Evolutionary conservation across 1,140 invertebrate species (phyloP).

Genomic region (Eubasilissa regina): DNA sequence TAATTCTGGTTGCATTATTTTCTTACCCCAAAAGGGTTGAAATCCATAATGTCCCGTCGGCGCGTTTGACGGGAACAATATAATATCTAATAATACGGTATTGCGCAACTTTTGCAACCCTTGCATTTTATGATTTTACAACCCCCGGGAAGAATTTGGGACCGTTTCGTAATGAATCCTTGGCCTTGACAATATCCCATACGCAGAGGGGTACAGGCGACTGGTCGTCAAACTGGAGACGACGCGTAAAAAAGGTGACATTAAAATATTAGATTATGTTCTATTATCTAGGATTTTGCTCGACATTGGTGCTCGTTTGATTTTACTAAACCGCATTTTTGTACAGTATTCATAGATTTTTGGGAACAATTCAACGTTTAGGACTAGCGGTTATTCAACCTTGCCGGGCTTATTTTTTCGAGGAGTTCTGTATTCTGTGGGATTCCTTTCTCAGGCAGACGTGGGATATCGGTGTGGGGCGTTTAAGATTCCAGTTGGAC

Average conservation of each 20-base stretch:
- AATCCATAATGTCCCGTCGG: constrained; percentile 17
- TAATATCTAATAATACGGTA: constrained; percentile 39
- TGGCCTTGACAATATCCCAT: constrained; percentile 27
- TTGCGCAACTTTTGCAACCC: constrained; percentile 51
- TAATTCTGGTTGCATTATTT: constrained; percentile 6
- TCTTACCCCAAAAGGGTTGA: constrained; percentile 45
- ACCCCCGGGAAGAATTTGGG: constrained; percentile 11
- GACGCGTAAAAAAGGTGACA: neutral
- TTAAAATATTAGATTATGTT: neutral
- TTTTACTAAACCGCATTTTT: neutral
- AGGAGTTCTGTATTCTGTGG: constrained; percentile 9
- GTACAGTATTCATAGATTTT: neutral
- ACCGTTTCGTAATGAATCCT: constrained; percentile 4
- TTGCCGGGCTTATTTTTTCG: constrained; percentile 53
- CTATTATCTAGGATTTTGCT: neutral
- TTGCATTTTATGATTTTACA: constrained; percentile 43
- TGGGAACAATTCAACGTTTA: constrained; percentile 17
- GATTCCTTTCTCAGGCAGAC: constrained; percentile 4
- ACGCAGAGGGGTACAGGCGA: neutral
- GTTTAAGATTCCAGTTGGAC: constrained; percentile 31
- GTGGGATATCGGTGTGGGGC: constrained; percentile 21
- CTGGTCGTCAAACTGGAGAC: neutral
- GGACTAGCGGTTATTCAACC: constrained; percentile 60
- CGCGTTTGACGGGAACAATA: constrained; percentile 26
- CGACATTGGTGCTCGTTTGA: neutral